phyloP scores from a whole-genome alignment of 2,113 vertebrate genomes.

The Gavia stellata region DNA sequence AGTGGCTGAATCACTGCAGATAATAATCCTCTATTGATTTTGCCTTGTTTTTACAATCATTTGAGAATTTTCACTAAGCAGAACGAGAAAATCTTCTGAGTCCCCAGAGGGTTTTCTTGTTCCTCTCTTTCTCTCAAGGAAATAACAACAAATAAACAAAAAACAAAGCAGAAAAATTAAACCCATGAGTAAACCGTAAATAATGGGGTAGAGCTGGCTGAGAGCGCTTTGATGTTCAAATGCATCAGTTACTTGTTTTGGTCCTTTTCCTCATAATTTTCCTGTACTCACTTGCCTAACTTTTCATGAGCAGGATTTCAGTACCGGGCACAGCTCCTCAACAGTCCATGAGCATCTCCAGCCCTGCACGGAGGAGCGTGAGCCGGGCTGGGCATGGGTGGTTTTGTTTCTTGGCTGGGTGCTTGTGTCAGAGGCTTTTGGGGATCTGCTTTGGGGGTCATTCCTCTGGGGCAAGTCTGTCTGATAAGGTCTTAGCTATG shows the following conservation, averaged over 20 bases:
- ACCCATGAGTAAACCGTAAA: constrained; percentile 35
- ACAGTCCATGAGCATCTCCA: not conserved
- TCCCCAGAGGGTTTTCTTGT: not conserved
- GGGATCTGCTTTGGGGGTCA: not conserved
- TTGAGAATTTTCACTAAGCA: constrained; percentile 17
- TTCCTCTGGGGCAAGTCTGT: not conserved
- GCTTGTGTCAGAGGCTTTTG: not conserved
- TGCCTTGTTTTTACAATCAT: not conserved
- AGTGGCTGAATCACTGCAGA: not conserved
- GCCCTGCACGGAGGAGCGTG: not conserved
- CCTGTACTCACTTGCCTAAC: not conserved
- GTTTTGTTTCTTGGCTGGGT: not conserved
- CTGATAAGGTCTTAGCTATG: not conserved
- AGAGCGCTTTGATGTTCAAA: constrained; percentile 44
- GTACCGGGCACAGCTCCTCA: not conserved
- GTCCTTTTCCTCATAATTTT: not conserved
- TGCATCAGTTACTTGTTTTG: not conserved
- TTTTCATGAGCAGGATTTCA: not conserved
- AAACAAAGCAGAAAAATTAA: constrained; percentile 44
- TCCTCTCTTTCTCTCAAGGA: not conserved
- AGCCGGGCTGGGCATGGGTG: not conserved
- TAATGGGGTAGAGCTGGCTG: not conserved
- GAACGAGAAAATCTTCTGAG: constrained; percentile 19
- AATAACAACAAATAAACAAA: not conserved
- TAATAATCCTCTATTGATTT: constrained; percentile 17